Evolutionary conservation across 2,888 invertebrate species (phyloP), one percentile per base, ranked within the genome.

Genomic region (Eupithecia insigniata): DNA sequence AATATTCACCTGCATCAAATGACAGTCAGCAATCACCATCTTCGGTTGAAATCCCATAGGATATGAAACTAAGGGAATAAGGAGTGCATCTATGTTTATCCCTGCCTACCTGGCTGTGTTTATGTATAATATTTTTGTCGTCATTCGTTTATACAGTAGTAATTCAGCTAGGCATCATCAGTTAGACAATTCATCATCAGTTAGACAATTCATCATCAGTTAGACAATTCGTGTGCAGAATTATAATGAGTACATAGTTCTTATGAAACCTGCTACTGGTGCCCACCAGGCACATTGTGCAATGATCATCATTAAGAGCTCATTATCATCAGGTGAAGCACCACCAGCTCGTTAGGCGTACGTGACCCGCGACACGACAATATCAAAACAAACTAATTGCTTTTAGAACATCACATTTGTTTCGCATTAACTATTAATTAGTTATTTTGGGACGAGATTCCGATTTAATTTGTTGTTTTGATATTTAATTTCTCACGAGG

Each of bases 301-400:
- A 71, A 71, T 8, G 16, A 34, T 30, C 43, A 60, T 30, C 12
- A 70, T 64, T 43, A 67, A 22, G 16, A 32, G n/a, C 36, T 22
- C 64, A 32, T 71, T 55, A 72, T 65, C 67, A 70, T 60, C 30
- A 73, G 60, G 66, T 61, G 61, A 74, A 80, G 10, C 79, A 77
- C 51, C 39, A 66, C 34, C 46, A 60, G 60, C 28, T 62, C 61
- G 32, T 62, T n/a, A 62, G 60, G 87, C 82, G 82, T 89, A 89
- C 89, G 88, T 89, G 89, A 89, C 88, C 73, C 6, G 70, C 22
- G 68, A 72, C 87, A 87, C 84, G 84, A 79, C 74, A 26, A 76
- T 81, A 86, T 85, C 85, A 87, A 85, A 90, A 91, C 89, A 90
- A 89, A 86, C 84, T 78, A 90, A 90, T 89, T 86, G 76, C 76